A percentile compares a stretch with the other conserved stretches of the same genome.
These are phyloP conservation scores for Spilogale gracilis DNA, from an alignment of 2,113 vertebrate genomes.

Conservation along the genomic window DNA sequence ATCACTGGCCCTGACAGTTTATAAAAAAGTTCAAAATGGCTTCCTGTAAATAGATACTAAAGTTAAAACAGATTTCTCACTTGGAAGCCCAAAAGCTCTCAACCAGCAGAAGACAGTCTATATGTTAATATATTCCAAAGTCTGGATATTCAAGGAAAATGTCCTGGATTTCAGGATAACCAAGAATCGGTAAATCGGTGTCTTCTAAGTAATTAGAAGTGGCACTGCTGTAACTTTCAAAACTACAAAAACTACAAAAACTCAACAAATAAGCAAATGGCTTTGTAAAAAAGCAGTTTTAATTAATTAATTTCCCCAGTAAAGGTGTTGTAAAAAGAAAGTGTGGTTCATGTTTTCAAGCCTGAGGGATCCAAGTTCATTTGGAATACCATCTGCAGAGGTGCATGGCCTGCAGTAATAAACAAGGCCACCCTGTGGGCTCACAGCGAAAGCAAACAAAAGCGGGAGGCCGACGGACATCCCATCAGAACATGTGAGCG, in stretches of 20 bases:
- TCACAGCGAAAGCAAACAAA: neutral
- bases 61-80: neutral
- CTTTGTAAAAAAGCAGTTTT: neutral
- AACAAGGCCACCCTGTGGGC: neutral
- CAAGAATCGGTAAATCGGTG: neutral
- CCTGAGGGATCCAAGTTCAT: neutral
- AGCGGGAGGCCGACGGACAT: neutral
- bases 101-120: neutral
- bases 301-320: neutral
- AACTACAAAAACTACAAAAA: neutral
- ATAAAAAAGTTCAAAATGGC: slow-evolving; percentile 31
- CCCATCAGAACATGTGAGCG: neutral
- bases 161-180: slow-evolving; percentile 39
- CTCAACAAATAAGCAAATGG: neutral
- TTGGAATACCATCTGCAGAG: neutral
- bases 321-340: slow-evolving; percentile 40
- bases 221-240: slow-evolving; percentile 18
- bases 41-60: slow-evolving; percentile 11
- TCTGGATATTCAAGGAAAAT: slow-evolving; percentile 37
- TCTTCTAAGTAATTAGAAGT: neutral
- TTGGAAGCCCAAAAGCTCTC: neutral
- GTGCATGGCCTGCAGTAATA: neutral
- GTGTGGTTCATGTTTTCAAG: neutral
- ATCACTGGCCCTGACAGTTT: neutral
- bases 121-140: neutral